Conservation (phyloP, 2,888 invertebrate species). For the Agrotis segetum region DNA sequence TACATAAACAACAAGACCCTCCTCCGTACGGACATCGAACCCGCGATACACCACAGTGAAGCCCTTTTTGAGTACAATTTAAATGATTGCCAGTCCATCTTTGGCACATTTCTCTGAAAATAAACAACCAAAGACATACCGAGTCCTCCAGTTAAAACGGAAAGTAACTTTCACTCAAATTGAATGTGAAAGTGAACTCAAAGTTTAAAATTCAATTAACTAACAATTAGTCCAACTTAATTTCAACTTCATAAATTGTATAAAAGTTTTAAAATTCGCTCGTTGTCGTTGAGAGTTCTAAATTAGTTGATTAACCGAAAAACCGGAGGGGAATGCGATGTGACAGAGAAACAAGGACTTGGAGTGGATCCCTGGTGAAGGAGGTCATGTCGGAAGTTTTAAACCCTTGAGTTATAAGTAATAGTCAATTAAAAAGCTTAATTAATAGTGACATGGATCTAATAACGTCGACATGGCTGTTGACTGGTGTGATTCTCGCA, state of each 20-base stretch:
- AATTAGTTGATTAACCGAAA: slow-evolving; percentile 47
- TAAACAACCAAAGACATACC: slow-evolving; percentile 19
- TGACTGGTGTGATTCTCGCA: no score
- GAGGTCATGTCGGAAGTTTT: background rate
- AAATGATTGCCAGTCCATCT: background rate
- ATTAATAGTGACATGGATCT: background rate
- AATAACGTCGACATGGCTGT: background rate
- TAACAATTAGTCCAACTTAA: slow-evolving; percentile 64
- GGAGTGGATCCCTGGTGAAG: background rate
- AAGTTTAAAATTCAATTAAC: slow-evolving; percentile 68
- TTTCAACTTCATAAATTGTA: slow-evolving; percentile 62
- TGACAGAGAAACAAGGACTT: slow-evolving; percentile 9
- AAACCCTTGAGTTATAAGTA: background rate
- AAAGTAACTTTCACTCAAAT: slow-evolving; percentile 57
- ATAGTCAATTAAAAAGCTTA: background rate
- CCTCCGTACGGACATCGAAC: no score
- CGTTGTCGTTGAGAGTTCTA: slow-evolving; percentile 51
- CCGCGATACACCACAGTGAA: background rate
- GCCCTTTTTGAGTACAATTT: background rate
- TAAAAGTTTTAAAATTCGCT: slow-evolving; percentile 60
- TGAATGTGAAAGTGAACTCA: slow-evolving; percentile 63
- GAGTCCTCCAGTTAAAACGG: slow-evolving; percentile 42
- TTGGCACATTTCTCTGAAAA: slow-evolving; percentile 6
- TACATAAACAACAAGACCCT: no score
- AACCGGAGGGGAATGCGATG: slow-evolving; percentile 11